Evolutionary conservation across 2,888 invertebrate species (phyloP), one percentile per base, ranked within the genome.

Genomic region (Zootermopsis nevadensis): DNA sequence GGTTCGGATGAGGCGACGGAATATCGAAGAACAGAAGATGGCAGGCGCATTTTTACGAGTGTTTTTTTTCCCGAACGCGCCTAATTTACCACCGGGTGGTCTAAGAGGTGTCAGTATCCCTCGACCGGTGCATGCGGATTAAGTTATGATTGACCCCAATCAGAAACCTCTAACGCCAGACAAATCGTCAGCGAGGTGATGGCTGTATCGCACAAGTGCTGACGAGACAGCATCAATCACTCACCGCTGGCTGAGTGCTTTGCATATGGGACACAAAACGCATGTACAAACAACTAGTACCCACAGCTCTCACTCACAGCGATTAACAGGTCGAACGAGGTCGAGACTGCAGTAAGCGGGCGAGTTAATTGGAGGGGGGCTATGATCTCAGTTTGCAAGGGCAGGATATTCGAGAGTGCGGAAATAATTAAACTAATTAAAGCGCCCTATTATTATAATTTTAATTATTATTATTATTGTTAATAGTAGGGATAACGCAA

Each of bases 201-300:
- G 48, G 48, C 27, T 60, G n/a, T 60, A 60, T 60, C 60, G n/a
- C 27, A 60, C 60, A 60, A 27, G 60, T 60, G 8, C n/a, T 27
- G n/a, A n/a, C 60, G 60, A 60, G 27, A 60, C 12, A n/a, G n/a
- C 60, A 60, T 60, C 60, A n/a, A 60, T 60, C 60, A 60, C 60
- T 60, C 60, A 10, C n/a, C 60, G 60, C 12, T n/a, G 60, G 60
- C 12, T n/a, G 60, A 60, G 60, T 60, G 60, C 60, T 60, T 60
- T 60, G 60, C 60, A 60, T 60, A 60, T n/a, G 27, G 15, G 10
- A 60, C 12, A 27, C 12, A 60, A 60, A 60, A 60, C 60, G 60
- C 60, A 60, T 60, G 27, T 27, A 60, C 60, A 60, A 60, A 60
- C 60, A 60, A 12, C 6, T 27, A 60, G n/a, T 60, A 3, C n/a